Conservation (phyloP, 2,888 invertebrate genomes). For the Megaustenia siamemsis region DNA sequence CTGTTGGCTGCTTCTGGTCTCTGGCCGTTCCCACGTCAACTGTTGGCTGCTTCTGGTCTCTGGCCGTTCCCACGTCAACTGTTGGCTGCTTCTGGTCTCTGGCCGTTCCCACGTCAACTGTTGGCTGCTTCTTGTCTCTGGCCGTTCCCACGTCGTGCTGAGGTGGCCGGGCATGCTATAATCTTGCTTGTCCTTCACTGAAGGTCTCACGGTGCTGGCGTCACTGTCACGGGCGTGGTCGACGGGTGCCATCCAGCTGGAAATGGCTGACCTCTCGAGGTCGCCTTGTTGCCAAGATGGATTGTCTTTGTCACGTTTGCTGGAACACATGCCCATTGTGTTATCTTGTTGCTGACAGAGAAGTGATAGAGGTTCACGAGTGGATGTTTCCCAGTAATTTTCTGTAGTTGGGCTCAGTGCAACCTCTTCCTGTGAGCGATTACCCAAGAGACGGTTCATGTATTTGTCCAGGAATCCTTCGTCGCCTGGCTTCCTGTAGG, state of each 20-base stretch:
- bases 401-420: neutral
- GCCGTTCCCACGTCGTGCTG: neutral
- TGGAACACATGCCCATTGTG: neutral
- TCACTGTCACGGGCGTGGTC: neutral
- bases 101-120: no score
- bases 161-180: neutral
- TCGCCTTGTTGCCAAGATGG: neutral
- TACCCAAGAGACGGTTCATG: neutral
- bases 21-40: no score
- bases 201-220: neutral
- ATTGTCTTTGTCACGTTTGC: neutral
- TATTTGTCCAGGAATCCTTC: neutral
- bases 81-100: neutral
- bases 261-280: neutral
- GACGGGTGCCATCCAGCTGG: neutral
- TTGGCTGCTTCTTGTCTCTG: neutral
- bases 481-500: neutral
- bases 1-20: neutral
- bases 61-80: no score
- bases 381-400: conserved; percentile 26
- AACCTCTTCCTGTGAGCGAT: neutral
- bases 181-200: neutral
- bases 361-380: neutral
- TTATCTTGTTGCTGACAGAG: neutral
- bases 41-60: neutral